Base-by-base conservation (phyloP, 2,797 vertebrate species). In the Sebastes goodei region DNA sequence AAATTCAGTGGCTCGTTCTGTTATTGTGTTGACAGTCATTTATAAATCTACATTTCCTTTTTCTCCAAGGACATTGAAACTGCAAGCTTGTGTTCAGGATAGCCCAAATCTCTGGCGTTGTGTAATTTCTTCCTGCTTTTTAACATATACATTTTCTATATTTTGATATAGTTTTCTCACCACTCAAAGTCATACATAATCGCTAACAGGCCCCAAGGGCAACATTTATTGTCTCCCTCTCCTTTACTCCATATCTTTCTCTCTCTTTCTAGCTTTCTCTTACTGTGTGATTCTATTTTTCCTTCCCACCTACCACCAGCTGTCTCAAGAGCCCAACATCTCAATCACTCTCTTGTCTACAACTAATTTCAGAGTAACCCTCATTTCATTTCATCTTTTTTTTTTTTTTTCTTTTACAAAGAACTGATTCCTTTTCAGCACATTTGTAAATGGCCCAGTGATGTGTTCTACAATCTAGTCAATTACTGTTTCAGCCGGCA, bases 401-500 rank as follows among this genome's bases (percentile, higher is more conserved):
- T 76, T 82, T 80, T 76, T 72, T 95, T 94, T 95, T 94, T 33
- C 21, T 65, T 96, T 96, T 96, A 83, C 86, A 88, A 93, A 93
- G 88, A 96, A 97, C 96, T 94, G 96, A 97, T 97, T 98, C 96
- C 96, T 97, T 97, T 97, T 96, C 96, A 97, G 94, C 95, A 96
- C 97, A 96, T 98, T 98, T 98, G 96, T 97, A 97, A 98, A 97
- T 97, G 97, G 97, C 96, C 96, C 96, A 90, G 88, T 97, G 97
- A 98, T 97, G 96, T 98, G 97, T 97, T 99, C 96, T 97, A 97
- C 97, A 99, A 98, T 98, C 96, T 96, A 99, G 97, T 98, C 97
- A 98, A 98, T 99, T 99, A 97, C 97, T 98, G 97, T 99, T 99
- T 97, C 98, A 99, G 98, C 98, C 95, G 98, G 98, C 97, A 99